A percentile compares a stretch with the other conserved stretches of the same genome.
phyloP scores from a whole-genome alignment of 2,113 vertebrate genomes.

The Salminus brasiliensis region DNA sequence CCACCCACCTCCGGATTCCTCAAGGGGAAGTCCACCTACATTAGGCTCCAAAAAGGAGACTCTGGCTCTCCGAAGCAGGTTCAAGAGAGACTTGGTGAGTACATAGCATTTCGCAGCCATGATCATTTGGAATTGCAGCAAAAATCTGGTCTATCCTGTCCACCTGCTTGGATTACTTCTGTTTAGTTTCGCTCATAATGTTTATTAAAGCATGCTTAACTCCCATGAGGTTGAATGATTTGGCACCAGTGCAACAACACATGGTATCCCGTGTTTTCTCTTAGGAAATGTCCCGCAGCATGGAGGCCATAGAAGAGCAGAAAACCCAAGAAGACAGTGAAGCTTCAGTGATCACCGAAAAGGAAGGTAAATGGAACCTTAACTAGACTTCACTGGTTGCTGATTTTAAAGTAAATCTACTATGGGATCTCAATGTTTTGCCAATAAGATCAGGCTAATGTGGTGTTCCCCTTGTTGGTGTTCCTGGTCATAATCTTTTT shows the following conservation, averaged over 20 bases:
- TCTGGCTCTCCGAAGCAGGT: conserved; percentile 50
- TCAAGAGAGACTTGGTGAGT: conserved; percentile 69
- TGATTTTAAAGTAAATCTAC: background rate
- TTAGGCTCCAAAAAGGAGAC: conserved; percentile 54
- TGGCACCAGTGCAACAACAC: background rate
- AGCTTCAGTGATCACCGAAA: conserved; percentile 48
- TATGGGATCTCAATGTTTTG: background rate
- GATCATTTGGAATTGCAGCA: background rate
- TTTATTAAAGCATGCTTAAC: too few relatives aligned
- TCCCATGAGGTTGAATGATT: background rate
- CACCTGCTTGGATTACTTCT: background rate
- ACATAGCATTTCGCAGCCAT: background rate
- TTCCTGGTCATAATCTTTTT: background rate
- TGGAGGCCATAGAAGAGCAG: conserved; percentile 58
- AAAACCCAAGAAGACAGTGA: conserved; percentile 62
- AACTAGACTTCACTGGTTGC: background rate
- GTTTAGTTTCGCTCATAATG: background rate
- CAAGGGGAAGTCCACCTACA: background rate
- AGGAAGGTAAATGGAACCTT: conserved; percentile 55
- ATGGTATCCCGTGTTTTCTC: background rate
- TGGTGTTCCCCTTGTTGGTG: too few relatives aligned
- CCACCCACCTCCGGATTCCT: background rate
- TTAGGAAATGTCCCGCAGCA: conserved; percentile 66
- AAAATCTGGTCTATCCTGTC: conserved; percentile 59
- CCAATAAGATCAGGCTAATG: too few relatives aligned